These are phyloP conservation scores for Neoaliturus tenellus DNA, from an alignment of 2,888 invertebrate genomes.

Conservation along the genomic window DNA sequence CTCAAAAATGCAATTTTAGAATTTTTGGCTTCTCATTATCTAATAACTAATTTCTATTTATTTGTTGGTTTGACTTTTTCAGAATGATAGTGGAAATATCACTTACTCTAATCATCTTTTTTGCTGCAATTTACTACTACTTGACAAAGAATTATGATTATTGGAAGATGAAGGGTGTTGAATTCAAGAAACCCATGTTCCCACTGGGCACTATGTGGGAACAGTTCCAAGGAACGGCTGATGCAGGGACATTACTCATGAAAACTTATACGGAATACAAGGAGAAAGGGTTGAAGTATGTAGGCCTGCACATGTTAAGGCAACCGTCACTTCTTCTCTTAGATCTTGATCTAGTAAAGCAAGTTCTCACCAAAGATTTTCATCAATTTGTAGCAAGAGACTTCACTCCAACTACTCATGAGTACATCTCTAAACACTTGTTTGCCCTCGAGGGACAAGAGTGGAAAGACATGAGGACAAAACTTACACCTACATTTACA, in stretches of 20 bases:
- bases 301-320: neutral
- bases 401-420: constrained; percentile 22
- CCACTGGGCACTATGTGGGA: constrained; percentile 76
- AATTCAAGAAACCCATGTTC: constrained; percentile 76
- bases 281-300: constrained; percentile 20
- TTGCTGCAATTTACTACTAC: constrained; percentile 11
- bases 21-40: no score
- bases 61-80: no score
- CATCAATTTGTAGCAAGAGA: constrained; percentile 26
- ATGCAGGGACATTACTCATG: neutral
- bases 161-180: constrained; percentile 78
- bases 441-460: constrained; percentile 31
- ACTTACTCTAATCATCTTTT: neutral
- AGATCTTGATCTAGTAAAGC: constrained; percentile 27
- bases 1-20: no score
- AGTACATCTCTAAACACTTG: constrained; percentile 35
- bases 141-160: constrained; percentile 72
- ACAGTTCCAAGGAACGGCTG: neutral
- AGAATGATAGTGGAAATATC: constrained; percentile 17
- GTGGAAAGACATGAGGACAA: constrained; percentile 43
- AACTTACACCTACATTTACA: constrained; percentile 47
- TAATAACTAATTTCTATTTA: no score
- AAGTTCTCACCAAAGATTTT: constrained; percentile 45
- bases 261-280: neutral
- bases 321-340: constrained; percentile 5